Conservation (phyloP, 1,140 invertebrate species). For the Bicyclus anynana region DNA sequence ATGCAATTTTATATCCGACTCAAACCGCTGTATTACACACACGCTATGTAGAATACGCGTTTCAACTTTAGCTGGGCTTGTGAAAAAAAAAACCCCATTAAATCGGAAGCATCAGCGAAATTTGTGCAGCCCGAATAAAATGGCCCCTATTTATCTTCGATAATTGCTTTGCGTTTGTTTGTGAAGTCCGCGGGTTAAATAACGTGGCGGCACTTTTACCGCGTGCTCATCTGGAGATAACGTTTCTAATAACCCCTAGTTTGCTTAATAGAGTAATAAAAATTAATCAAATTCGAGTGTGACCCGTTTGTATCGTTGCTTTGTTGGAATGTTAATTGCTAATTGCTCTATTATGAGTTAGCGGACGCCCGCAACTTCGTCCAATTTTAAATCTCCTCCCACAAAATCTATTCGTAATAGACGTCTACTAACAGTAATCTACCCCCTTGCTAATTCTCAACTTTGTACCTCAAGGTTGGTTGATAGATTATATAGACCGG, state of each 20-base stretch:
- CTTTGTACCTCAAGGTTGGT: too few species aligned
- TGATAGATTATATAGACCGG: too few species aligned
- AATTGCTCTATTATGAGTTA: too few species aligned
- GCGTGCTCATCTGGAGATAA: background rate
- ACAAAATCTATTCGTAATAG: too few species aligned
- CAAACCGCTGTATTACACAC: background rate
- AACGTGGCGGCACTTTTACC: background rate
- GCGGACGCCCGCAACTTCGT: too few species aligned
- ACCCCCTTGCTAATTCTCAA: too few species aligned
- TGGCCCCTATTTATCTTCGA: constrained; percentile 16
- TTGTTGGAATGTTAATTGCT: too few species aligned
- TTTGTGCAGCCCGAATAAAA: constrained; percentile 9
- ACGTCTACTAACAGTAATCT: too few species aligned
- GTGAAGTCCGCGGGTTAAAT: background rate
- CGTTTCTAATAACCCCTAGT: background rate
- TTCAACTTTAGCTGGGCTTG: background rate
- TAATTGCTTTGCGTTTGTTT: constrained; percentile 18
- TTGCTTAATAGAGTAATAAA: too few species aligned
- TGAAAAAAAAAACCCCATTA: constrained; percentile 7
- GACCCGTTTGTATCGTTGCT: too few species aligned
- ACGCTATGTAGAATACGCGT: background rate
- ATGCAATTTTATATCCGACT: background rate
- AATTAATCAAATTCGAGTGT: too few species aligned
- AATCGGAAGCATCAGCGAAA: background rate
- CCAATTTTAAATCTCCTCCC: too few species aligned